Evolutionary conservation across 2,888 invertebrate genomes (phyloP).

Genomic region (Silvanus unidentatus): DNA sequence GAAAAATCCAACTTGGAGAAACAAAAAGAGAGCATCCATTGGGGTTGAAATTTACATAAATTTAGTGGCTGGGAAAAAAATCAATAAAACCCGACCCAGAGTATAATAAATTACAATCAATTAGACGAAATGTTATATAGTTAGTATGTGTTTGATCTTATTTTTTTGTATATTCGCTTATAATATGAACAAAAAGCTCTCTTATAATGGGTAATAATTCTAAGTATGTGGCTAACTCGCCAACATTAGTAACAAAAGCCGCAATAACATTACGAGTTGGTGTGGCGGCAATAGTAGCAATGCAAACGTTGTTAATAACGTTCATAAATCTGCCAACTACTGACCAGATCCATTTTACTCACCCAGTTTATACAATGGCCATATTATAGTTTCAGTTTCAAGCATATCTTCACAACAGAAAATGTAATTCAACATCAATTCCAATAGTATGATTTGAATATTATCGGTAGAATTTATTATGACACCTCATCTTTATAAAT

Average conservation of each 20-base stretch:
- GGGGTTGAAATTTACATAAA: no score
- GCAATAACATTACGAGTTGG: slow-evolving; percentile 33
- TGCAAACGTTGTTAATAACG: slow-evolving; percentile 36
- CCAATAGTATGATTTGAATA: background rate
- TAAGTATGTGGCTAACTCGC: slow-evolving; percentile 31
- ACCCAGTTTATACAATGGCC: slow-evolving; percentile 4
- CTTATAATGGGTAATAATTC: slow-evolving; percentile 32
- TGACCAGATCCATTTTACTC: slow-evolving; percentile 32
- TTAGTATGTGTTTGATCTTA: no score
- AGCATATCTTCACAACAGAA: slow-evolving; percentile 8
- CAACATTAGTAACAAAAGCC: slow-evolving; percentile 35
- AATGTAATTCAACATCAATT: background rate
- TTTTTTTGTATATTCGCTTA: background rate
- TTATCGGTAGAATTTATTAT: no score
- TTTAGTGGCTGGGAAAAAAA: no score
- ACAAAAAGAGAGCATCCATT: no score
- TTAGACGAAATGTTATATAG: no score
- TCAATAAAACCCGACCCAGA: no score
- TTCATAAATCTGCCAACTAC: slow-evolving; percentile 34
- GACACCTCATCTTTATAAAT: no score
- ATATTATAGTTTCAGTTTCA: background rate
- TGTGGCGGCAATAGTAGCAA: slow-evolving; percentile 21
- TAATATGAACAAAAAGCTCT: slow-evolving; percentile 24
- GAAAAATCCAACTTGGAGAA: no score
- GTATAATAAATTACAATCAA: no score